Base-by-base conservation (phyloP, 2,113 vertebrate genomes). In the Cygnus atratus region DNA sequence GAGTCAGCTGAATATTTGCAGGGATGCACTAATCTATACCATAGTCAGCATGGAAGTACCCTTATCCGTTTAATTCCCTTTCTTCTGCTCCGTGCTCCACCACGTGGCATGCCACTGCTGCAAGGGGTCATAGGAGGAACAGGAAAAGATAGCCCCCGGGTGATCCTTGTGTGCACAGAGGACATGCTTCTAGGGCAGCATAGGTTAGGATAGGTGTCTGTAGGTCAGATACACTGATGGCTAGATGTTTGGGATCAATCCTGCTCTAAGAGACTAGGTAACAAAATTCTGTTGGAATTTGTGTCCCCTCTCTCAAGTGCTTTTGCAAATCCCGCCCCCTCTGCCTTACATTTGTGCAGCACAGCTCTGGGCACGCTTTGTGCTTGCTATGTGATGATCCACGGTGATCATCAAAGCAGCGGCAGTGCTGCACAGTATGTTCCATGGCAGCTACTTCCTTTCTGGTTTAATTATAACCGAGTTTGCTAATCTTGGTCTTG, bases 401-500 rank as follows among this genome's bases (percentile, higher is more conserved):
- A 28, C 0, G 0, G 39, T 70, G 65, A 35, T 85, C 91, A 82
- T 87, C 95, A 94, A 61, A 93, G 91, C 39, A 24, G 41, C 7
- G 50, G 57, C 52, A 73, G 78, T 15, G 35, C 78, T 67, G 67
- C 94, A 89, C 89, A 84, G 68, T 68, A 10, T 75, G 90, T 78
- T 94, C 54, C 66, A 74, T 0, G 0, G 75, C 93, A 95, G 79
- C 82, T 66, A 90, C 92, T 96, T 95, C 85, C 90, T 83, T 86
- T 88, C 78, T 90, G 84, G 28, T 87, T 85, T 94, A 94, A 96
- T 97, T 97, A 91, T 85, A 93, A 83, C 58, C 13, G 77, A 84
- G 31, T 65, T 93, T 91, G 67, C 91, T 96, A 89, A 96, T 94
- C 65, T 39, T 62, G 62, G 84, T 70, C 87, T 89, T 96, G 93